Base-by-base conservation (phyloP, 2,113 vertebrate genomes). In the Nansenia antarctica region DNA sequence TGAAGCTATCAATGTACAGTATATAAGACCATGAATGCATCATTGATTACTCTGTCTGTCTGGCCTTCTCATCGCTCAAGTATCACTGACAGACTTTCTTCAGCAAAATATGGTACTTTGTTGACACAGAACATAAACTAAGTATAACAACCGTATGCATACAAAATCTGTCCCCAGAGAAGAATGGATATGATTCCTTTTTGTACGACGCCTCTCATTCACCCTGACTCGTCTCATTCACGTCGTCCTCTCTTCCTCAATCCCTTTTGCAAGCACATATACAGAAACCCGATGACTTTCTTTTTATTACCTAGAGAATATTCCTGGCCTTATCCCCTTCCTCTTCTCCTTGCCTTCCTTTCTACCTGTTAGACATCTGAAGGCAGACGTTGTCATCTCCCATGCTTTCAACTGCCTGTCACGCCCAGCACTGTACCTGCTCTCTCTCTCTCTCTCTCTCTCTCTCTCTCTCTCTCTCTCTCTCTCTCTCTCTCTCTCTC, bases 31-130 rank as follows among this genome's bases (percentile, higher is more conserved):
- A 77, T 83, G 74, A 85, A 84, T 86, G 83, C 83, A 86, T 87
- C 81, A 82, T 49, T 30, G 2, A 73, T 84, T 76, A 83, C 85
- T 71, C 73, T 61, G 72, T 80, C 76, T 66, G 80, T 76, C 74
- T 62, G 59, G 67, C 76, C 79, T 76, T 80, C 42, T 47, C 76
- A 69, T 67, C 66, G 73, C 73, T 82, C 74, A 71, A 72, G 69
- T 37, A 67, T 34, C 74, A 64, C 77, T 74, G 77, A 81, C 79
- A 85, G 76, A 82, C 79, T 85, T 88, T 83, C 86, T 84, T 80
- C 82, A 68, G 77, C 79, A 83, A 86, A 80, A 75, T 74, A 90
- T 85, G 80, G 80, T 80, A 75, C 87, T 88, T 86, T 88, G 87
- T 88, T 14, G 84, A 83, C 78, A 80, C 80, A 76, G 85, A 85